Percentiles rank a stretch among this genome's conserved stretches.
These are phyloP conservation scores for Pseudomugil gertrudae DNA, from an alignment of 2,797 vertebrate genomes.

Conservation along the genomic window DNA sequence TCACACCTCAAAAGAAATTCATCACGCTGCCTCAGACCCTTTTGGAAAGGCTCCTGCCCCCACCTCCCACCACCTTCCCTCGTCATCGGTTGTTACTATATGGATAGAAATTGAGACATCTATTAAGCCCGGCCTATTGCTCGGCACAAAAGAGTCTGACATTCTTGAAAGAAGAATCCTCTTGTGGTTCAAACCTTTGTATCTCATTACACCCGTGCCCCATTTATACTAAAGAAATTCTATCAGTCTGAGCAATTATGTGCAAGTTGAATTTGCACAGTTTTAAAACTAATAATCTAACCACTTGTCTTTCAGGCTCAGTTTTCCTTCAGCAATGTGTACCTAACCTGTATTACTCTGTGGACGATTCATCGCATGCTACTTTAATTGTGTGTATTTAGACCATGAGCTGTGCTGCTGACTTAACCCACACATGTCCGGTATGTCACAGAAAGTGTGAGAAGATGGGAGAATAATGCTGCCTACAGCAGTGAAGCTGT, in stretches of 20 bases:
- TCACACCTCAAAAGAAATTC: slow-evolving; percentile 75
- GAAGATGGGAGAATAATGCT: slow-evolving; percentile 38
- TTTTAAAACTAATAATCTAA: slow-evolving; percentile 55
- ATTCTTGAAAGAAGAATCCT: slow-evolving; percentile 74
- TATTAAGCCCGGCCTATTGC: slow-evolving; percentile 75
- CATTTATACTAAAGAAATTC: slow-evolving; percentile 68
- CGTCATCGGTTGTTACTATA: slow-evolving; percentile 68
- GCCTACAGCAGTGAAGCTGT: slow-evolving; percentile 28
- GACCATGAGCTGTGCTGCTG: slow-evolving; percentile 38
- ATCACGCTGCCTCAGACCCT: slow-evolving; percentile 68
- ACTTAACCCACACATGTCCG: not conserved
- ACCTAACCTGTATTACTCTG: slow-evolving; percentile 49
- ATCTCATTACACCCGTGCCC: slow-evolving; percentile 74
- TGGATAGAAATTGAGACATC: slow-evolving; percentile 80
- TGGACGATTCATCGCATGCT: slow-evolving; percentile 39
- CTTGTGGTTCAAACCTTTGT: slow-evolving; percentile 67
- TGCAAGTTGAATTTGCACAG: slow-evolving; percentile 52
- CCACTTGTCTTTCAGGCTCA: slow-evolving; percentile 33
- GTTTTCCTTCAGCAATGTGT: slow-evolving; percentile 46
- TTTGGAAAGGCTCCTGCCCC: slow-evolving; percentile 62
- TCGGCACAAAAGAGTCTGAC: slow-evolving; percentile 75
- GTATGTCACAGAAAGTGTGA: slow-evolving; percentile 5
- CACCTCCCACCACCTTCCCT: slow-evolving; percentile 42
- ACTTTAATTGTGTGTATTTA: slow-evolving; percentile 46
- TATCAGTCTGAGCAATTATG: slow-evolving; percentile 70